Base-by-base conservation (phyloP, 2,797 vertebrate species). In the Amphiprion clarkii region DNA sequence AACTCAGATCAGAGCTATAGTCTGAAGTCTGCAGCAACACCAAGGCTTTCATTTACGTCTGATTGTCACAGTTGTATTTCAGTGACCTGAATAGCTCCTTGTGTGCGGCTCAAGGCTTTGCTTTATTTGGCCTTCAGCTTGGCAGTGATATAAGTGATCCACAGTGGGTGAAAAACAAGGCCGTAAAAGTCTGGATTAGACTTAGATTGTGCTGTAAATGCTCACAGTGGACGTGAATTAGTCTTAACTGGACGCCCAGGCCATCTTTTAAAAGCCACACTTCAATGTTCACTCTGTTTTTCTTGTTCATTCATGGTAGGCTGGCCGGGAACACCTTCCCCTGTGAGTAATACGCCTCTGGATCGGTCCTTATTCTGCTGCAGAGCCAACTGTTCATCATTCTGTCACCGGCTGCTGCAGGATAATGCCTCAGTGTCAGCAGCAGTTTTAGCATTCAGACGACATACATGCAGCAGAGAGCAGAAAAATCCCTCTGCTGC, bases 391-490 rank as follows among this genome's bases (percentile, higher is more conserved):
- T 84, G 84, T 94, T 92, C 89, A 91, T 93, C 93, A 92, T 92
- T 64, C 89, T 93, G 91, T 90, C 92, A 88, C 68, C 90, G 71
- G 89, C 85, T 61, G 67, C 90, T 79, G 91, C 89, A 61, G 87
- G 71, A 88, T 89, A 89, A 92, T 90, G 78, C 87, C 77, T 92
- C 89, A 90, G 91, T 87, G 89, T 93, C 90, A 76, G 44, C 62
- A 81, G 74, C 76, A 46, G 66, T 81, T 90, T 92, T 90, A 90
- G 86, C 74, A 92, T 93, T 88, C 88, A 87, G 85, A 72, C 78
- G 6, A 76, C 89, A 77, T 64, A 53, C 79, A 74, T 36, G 66
- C 52, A 70, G 78, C 79, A 4, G 54, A 52, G 51, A 60, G 64
- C 42, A 33, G 53, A 56, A 82, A 68, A 83, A 74, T 54, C 66